Evolutionary conservation across 2,113 vertebrate genomes (phyloP).

Genomic region (Ctenomys sociabilis): DNA sequence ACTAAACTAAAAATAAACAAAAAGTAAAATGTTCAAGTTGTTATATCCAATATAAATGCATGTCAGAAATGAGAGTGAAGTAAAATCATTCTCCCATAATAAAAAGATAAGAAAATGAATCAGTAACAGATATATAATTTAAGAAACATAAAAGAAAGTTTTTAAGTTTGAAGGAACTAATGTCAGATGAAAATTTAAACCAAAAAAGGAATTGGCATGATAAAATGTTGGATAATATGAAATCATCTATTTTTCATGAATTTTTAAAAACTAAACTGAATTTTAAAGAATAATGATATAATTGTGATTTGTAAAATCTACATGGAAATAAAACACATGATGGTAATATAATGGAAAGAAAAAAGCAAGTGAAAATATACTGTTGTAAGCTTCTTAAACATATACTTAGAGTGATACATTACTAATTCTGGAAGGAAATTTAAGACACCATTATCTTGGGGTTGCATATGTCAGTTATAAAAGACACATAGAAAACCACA

Average conservation of each 20-base stretch:
- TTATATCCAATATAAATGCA: not conserved
- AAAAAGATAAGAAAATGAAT: not conserved
- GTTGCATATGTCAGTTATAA: not conserved
- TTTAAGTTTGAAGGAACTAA: not conserved
- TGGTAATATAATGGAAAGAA: not conserved
- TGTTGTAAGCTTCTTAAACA: not conserved
- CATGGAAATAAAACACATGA: not conserved
- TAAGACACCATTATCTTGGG: not conserved
- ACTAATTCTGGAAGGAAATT: constrained; percentile 22
- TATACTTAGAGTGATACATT: not conserved
- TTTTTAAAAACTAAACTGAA: not conserved
- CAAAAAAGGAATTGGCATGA: not conserved
- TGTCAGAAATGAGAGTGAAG: not conserved
- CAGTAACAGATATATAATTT: not conserved
- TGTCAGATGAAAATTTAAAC: not conserved
- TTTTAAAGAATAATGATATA: not conserved
- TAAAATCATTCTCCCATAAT: not conserved
- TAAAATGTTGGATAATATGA: not conserved
- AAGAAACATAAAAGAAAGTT: not conserved
- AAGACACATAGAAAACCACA: not conserved
- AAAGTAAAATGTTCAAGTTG: not conserved
- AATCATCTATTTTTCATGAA: not conserved
- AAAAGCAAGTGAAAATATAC: not conserved
- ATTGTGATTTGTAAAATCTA: not conserved
- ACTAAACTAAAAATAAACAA: not conserved